phyloP scores from a whole-genome alignment of 2,113 vertebrate genomes.

The Circaetus gallicus region DNA sequence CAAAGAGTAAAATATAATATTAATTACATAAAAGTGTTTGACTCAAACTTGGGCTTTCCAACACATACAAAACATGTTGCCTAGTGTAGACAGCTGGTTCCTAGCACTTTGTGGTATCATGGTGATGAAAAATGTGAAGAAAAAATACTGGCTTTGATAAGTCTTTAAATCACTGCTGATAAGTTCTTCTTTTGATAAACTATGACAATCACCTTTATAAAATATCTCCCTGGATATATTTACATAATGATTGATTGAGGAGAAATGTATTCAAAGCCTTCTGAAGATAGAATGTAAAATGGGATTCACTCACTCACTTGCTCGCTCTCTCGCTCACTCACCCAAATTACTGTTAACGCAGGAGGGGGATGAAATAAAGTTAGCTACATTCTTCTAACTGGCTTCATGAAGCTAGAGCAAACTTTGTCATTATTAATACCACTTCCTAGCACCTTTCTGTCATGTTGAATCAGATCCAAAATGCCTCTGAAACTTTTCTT shows the following conservation, averaged over 20 bases:
- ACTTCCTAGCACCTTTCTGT: background rate
- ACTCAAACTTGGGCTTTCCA: background rate
- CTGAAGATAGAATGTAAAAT: background rate
- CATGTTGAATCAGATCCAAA: background rate
- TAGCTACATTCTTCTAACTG: background rate
- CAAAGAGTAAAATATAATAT: background rate
- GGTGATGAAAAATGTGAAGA: background rate
- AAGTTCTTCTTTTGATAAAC: background rate
- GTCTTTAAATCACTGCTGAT: background rate
- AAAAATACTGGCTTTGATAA: background rate
- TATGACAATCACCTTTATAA: slow-evolving; percentile 4
- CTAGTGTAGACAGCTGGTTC: background rate
- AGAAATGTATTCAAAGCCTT: background rate
- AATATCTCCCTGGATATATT: background rate
- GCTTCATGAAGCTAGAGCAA: background rate
- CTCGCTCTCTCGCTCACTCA: background rate
- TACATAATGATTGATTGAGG: background rate
- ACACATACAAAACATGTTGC: background rate
- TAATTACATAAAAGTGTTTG: background rate
- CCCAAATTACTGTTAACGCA: background rate
- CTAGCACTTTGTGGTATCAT: background rate
- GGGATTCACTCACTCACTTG: background rate
- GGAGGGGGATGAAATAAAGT: background rate
- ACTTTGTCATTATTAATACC: background rate
- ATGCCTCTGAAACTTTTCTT: background rate